Conservation (phyloP, 1,140 invertebrate species). For the Pemphigus obesinymphae region DNA sequence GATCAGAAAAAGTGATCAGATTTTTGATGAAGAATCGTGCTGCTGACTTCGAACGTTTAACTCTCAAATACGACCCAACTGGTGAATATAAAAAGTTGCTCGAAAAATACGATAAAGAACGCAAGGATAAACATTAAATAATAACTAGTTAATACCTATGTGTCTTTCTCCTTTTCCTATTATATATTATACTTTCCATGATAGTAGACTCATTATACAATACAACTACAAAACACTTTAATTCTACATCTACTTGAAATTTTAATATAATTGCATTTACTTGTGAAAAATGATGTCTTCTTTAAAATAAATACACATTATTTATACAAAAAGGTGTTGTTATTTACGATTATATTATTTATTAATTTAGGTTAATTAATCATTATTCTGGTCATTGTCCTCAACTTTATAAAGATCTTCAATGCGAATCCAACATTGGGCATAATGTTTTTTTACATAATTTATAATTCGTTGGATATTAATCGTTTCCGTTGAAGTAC, state of each 20-base stretch:
- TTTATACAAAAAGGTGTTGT: background rate
- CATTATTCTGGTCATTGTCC: too few species aligned
- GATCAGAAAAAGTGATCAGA: constrained; percentile 55
- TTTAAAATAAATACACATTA: background rate
- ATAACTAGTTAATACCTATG: background rate
- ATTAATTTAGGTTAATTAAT: background rate
- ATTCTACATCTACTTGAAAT: background rate
- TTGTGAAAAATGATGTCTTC: background rate
- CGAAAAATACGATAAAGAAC: background rate
- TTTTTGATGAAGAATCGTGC: constrained; percentile 57
- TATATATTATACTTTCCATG: background rate
- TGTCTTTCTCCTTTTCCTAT: background rate
- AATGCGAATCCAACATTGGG: background rate
- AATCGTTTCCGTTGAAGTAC: background rate
- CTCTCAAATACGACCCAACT: constrained; percentile 59
- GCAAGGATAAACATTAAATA: background rate
- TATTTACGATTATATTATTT: background rate
- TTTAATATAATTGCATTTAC: background rate
- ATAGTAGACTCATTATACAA: background rate
- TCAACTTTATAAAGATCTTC: background rate
- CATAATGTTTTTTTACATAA: background rate
- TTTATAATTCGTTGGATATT: background rate
- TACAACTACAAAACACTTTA: background rate
- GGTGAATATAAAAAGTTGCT: constrained; percentile 52
- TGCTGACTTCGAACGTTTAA: constrained; percentile 56